Base-by-base conservation (phyloP, 2,113 vertebrate species). In the Chionomys nivalis region DNA sequence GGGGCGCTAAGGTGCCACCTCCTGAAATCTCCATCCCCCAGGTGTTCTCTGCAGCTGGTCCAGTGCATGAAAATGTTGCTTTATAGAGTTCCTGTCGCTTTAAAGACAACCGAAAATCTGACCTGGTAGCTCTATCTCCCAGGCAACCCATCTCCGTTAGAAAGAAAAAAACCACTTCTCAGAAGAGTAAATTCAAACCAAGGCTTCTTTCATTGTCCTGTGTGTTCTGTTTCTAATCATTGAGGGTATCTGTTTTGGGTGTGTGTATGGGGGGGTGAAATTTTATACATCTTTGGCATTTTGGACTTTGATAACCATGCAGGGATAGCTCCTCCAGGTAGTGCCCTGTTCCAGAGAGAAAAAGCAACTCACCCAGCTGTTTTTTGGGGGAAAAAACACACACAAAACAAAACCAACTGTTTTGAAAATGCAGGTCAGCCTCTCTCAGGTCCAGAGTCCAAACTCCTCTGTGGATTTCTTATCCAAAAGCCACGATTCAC, bases 71-170 rank as follows among this genome's bases (percentile, higher is more conserved):
- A 42, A 90, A 42, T 52, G 19, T 21, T n/a, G 44, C 31, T 75
- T 91, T 63, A 44, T 68, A 65, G 70, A 24, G 10, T 23, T 86
- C 31, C 0, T 12, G 55, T 65, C 81, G 42, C 86, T 93, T 73
- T 73, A 13, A 55, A 95, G 73, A 94, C 91, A 85, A 66, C 79
- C 87, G 58, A 91, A 78, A 86, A 66, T 52, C 93, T 42, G 83
- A 75, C 89, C 89, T 66, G 42, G 93, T 90, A 79, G 73, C 31
- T 26, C 0, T 3, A 68, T 98, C 96, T 97, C 96, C 95, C 93
- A 93, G 96, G 94, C 94, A 96, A 97, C 94, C 68, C 93, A 86
- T 61, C 58, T 91, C 77, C 92, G 78, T 89, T 83, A 66, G 5
- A 70, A 70, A 70, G n/a, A 36, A 68, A 16, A 26, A 39, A 39